phyloP scores from a whole-genome alignment of 2,888 invertebrate species.

The Lordiphosa fenestrarum region DNA sequence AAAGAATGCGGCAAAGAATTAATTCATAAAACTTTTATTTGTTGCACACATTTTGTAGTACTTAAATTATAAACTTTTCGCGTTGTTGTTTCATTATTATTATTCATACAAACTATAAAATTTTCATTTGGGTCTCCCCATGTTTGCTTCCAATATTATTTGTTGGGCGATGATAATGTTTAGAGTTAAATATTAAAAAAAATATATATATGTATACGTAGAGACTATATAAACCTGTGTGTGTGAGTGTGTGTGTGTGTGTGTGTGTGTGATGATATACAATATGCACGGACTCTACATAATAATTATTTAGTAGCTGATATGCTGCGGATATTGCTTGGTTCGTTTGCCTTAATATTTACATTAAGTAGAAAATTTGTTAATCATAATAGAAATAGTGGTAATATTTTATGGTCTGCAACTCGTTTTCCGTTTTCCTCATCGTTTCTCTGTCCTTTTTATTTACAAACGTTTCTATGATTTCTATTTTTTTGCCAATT shows the following conservation, averaged over 20 bases:
- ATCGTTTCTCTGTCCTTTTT: neutral
- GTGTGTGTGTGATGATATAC: constrained; percentile 33
- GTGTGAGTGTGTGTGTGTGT: constrained; percentile 11
- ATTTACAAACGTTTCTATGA: no score
- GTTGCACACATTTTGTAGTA: constrained; percentile 63
- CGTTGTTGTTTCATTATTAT: constrained; percentile 14
- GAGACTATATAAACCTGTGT: constrained; percentile 23
- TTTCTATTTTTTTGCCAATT: neutral
- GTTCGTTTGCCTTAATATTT: constrained; percentile 65
- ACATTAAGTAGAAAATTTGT: constrained; percentile 75
- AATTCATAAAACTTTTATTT: constrained; percentile 66
- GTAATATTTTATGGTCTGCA: constrained; percentile 34
- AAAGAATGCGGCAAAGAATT: constrained; percentile 28
- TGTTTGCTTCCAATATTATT: neutral
- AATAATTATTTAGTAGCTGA: constrained; percentile 56
- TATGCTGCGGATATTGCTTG: constrained; percentile 67
- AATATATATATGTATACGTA: constrained; percentile 13
- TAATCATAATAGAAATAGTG: constrained; percentile 37
- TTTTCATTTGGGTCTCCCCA: neutral
- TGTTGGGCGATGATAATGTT: neutral
- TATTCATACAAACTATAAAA: constrained; percentile 2
- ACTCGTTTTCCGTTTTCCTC: constrained; percentile 7
- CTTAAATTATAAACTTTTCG: constrained; percentile 64
- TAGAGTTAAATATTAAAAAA: constrained; percentile 22
- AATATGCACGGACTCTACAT: constrained; percentile 47